Evolutionary conservation across 2,113 vertebrate genomes (phyloP), one percentile per base, ranked within the genome.

Genomic region (Columbina picui): DNA sequence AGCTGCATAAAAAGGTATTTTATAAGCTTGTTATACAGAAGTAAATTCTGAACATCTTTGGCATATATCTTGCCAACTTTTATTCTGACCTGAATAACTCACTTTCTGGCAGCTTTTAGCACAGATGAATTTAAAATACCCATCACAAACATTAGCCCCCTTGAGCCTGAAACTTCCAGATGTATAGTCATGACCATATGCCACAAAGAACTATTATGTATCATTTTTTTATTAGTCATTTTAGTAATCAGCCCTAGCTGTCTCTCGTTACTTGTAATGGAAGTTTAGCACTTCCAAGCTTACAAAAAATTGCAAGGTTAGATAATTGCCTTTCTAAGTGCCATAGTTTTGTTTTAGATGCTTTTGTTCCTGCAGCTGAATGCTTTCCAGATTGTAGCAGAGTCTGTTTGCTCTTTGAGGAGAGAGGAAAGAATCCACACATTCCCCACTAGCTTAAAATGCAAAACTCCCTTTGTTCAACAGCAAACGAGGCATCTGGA

Each of bases 1-100:
- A 97, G 96, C 92, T 96, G 94, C 97, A 97, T 96, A 97, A 98
- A 98, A 98, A 97, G 97, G 87, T 94, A 96, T 93, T 98, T 97
- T 96, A 71, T 97, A 97, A 97, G 96, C 95, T 96, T 68, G 71
- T 94, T 95, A 97, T 75, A 94, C 43, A 73, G 79, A 97, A 97
- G 90, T 84, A 97, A 97, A 98, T 98, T 97, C 65, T 32, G 86
- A 97, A 93, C 73, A 92, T 97, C 97, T 98, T 98, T 96, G 96
- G 77, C 95, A 95, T 94, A 56, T 87, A 91, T 94, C 96, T 96
- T 91, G 96, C 97, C 97, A 97, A 96, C 97, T 98, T 97, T 94
- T 96, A 81, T 91, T 81, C 92, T 97, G 95, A 97, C 97, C 95
- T 87, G 85, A 95, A 97, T 95, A 97, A 96, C 96, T 97, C 76